Conservation (phyloP, 1,140 invertebrate species). For the Drosophila miranda region DNA sequence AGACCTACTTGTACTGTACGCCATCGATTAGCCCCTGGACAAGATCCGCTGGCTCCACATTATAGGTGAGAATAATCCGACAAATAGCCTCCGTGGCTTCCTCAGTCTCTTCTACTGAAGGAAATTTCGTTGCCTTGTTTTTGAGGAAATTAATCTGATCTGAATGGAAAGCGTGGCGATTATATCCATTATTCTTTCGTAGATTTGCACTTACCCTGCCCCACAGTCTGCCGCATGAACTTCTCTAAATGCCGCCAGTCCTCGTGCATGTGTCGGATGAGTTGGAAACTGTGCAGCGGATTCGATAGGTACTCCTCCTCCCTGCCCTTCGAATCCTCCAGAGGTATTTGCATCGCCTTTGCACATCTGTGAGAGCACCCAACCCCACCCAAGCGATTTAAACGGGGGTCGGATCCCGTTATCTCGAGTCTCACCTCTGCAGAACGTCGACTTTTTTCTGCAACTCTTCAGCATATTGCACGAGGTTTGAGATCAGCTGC, state of each 20-base stretch:
- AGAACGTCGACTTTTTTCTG: slow-evolving; percentile 15
- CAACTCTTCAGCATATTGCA: slow-evolving; percentile 17
- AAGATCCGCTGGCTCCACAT: slow-evolving; percentile 91
- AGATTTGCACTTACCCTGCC: slow-evolving; percentile 84
- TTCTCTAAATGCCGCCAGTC: slow-evolving; percentile 41
- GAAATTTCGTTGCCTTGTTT: slow-evolving; percentile 87
- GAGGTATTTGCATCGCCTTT: slow-evolving; percentile 1
- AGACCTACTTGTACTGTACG: slow-evolving; percentile 87
- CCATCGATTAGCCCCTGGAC: slow-evolving; percentile 93
- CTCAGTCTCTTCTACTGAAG: slow-evolving; percentile 91
- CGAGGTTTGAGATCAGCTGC: slow-evolving; percentile 25
- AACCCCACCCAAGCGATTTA: not conserved
- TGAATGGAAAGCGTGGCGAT: slow-evolving; percentile 8
- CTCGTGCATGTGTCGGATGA: slow-evolving; percentile 46
- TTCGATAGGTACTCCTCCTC: slow-evolving; percentile 56
- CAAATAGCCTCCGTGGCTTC: slow-evolving; percentile 95
- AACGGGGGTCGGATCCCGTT: not conserved
- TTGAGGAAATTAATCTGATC: slow-evolving; percentile 86
- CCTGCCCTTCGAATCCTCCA: slow-evolving; percentile 8
- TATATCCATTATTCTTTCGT: fast-evolving
- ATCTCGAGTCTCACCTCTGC: slow-evolving; percentile 8
- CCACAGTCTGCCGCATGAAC: slow-evolving; percentile 21
- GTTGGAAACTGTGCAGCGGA: slow-evolving; percentile 49
- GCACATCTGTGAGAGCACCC: slow-evolving; percentile 18
- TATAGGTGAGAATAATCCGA: slow-evolving; percentile 96